These are phyloP conservation scores for Himalopsyche tibetana DNA, from an alignment of 2,888 invertebrate genomes.

Conservation along the genomic window DNA sequence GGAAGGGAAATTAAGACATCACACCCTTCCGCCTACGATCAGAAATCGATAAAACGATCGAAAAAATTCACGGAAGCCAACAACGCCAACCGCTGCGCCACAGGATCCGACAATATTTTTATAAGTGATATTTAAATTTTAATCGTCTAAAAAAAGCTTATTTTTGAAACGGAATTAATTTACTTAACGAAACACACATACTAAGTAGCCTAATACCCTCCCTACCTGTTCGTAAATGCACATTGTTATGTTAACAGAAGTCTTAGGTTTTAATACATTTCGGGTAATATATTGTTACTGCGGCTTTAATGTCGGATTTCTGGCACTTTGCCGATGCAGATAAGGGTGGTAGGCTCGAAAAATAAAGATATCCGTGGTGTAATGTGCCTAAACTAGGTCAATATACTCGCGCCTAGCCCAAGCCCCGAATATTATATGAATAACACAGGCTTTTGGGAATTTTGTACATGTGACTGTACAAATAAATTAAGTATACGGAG, in stretches of 20 bases:
- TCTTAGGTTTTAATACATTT: conserved; percentile 38
- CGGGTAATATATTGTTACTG: conserved; percentile 24
- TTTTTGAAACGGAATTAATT: neutral
- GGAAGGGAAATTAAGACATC: no score
- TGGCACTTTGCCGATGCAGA: conserved; percentile 54
- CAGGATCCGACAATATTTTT: no score
- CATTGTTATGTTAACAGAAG: conserved; percentile 29
- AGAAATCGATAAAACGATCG: no score
- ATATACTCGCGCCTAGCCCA: conserved; percentile 22
- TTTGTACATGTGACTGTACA: conserved; percentile 4
- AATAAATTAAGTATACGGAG: conserved; percentile 13
- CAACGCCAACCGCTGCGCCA: no score
- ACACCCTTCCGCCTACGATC: no score
- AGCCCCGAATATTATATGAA: neutral
- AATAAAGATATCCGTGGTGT: conserved; percentile 35
- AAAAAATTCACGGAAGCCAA: no score
- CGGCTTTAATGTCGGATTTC: conserved; percentile 46
- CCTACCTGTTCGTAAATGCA: neutral
- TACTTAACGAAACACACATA: neutral
- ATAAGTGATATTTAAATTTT: no score
- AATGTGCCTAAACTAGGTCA: conserved; percentile 46
- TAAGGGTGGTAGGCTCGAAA: conserved; percentile 17
- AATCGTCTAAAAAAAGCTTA: no score
- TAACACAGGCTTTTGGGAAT: neutral
- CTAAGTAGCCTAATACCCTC: neutral